Evolutionary conservation across 1,140 invertebrate genomes (phyloP).

Genomic region (Teleopsis dalmanni): DNA sequence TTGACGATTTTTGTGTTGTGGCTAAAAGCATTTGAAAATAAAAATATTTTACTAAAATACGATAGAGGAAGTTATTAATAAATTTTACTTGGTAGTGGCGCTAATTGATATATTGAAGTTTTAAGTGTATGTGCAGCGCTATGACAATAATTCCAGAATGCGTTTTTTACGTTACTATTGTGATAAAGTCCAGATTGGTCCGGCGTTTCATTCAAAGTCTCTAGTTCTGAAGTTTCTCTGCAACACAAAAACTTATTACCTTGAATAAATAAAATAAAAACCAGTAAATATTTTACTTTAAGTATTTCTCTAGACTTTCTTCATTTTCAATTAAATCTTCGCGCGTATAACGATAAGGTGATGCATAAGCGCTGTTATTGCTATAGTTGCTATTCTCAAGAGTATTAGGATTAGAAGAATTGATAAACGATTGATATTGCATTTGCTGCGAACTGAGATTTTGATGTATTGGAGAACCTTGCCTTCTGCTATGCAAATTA

Average conservation of each 20-base stretch:
- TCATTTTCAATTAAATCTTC: constrained; percentile 47
- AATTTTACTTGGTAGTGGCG: constrained; percentile 20
- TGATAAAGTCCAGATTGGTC: constrained; percentile 19
- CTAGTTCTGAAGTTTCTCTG: constrained; percentile 20
- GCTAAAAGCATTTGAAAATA: neutral
- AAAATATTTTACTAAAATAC: neutral
- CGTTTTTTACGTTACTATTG: constrained; percentile 29
- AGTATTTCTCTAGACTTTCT: constrained; percentile 42
- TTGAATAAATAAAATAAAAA: neutral
- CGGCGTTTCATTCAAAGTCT: constrained; percentile 21
- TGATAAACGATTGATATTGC: constrained; percentile 15
- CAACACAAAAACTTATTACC: neutral
- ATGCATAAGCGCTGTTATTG: constrained; percentile 28
- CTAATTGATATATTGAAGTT: constrained; percentile 36
- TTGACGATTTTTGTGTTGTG: constrained; percentile 28
- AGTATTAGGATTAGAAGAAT: constrained; percentile 21
- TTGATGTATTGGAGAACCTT: constrained; percentile 24
- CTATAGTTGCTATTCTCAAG: constrained; percentile 33
- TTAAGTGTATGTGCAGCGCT: constrained; percentile 35
- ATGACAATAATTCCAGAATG: constrained; percentile 42
- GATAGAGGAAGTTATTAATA: neutral
- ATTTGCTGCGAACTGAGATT: constrained; percentile 22
- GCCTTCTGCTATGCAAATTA: constrained; percentile 16
- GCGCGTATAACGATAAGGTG: constrained; percentile 30
- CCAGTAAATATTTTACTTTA: constrained; percentile 31